phyloP scores from a whole-genome alignment of 2,797 vertebrate species.

The Macropus fuliginosus region DNA sequence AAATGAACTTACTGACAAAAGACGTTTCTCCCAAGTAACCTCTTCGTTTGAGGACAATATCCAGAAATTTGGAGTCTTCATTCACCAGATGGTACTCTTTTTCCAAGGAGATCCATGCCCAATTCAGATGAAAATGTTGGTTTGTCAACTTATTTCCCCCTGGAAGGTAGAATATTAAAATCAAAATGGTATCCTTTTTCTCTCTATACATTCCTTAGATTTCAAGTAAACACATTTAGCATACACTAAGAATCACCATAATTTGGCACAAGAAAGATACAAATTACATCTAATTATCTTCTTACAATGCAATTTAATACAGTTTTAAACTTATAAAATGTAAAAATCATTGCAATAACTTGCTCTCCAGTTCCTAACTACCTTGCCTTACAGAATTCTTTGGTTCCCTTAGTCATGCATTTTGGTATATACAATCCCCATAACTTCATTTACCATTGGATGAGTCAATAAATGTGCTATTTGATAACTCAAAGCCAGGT shows the following conservation, averaged over 20 bases:
- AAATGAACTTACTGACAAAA: conserved; percentile 92
- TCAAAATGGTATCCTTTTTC: not conserved
- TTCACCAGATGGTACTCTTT: conserved; percentile 92
- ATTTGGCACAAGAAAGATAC: not conserved
- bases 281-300: not conserved
- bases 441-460: not conserved
- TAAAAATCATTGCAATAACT: not conserved
- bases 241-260: not conserved
- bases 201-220: not conserved
- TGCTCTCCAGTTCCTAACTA: not conserved
- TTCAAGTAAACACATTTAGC: not conserved
- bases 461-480: not conserved
- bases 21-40: conserved; percentile 97
- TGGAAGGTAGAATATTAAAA: conserved; percentile 80
- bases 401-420: not conserved
- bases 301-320: not conserved
- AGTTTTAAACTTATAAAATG: not conserved
- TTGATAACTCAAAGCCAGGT: not conserved
- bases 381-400: not conserved
- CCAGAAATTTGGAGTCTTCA: conserved; percentile 93
- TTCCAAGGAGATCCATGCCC: conserved; percentile 98
- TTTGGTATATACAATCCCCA: not conserved
- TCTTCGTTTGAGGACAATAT: conserved; percentile 92
- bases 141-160: conserved; percentile 94
- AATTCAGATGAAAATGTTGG: conserved; percentile 94